Evolutionary conservation across 2,888 invertebrate genomes (phyloP).

Genomic region (Tineola bisselliella): DNA sequence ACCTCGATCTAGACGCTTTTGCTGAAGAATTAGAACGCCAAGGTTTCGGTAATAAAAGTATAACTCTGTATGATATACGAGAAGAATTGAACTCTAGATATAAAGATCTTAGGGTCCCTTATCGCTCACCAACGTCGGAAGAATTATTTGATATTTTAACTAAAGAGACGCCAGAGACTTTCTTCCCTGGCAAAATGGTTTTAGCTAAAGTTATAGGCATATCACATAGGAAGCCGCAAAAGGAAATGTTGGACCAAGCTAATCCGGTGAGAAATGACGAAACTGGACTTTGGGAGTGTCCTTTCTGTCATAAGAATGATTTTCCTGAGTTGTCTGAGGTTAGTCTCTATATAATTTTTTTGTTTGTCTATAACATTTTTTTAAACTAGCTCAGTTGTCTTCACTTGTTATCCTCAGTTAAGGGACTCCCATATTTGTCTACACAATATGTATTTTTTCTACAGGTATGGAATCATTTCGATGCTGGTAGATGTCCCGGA

Average conservation of each 20-base stretch:
- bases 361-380: no score
- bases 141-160: conserved; percentile 95
- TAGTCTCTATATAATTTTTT: conserved; percentile 19
- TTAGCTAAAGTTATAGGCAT: conserved; percentile 84
- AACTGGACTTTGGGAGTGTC: conserved; percentile 96
- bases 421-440: no score
- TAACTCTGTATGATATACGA: conserved; percentile 96
- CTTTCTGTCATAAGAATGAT: conserved; percentile 95
- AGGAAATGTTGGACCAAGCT: conserved; percentile 93
- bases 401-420: no score
- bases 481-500: conserved; percentile 94
- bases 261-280: conserved; percentile 96
- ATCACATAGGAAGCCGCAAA: conserved; percentile 86
- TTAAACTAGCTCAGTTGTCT: no score
- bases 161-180: conserved; percentile 94
- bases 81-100: conserved; percentile 94
- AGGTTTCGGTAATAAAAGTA: conserved; percentile 88
- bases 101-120: conserved; percentile 86
- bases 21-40: conserved; percentile 96
- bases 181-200: conserved; percentile 89
- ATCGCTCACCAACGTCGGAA: conserved; percentile 82
- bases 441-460: no score
- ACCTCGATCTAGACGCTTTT: conserved; percentile 97
- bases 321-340: conserved; percentile 93
- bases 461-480: conserved; percentile 96